phyloP scores from a whole-genome alignment of 2,113 vertebrate genomes.

The Poeciliopsis prolifica region DNA sequence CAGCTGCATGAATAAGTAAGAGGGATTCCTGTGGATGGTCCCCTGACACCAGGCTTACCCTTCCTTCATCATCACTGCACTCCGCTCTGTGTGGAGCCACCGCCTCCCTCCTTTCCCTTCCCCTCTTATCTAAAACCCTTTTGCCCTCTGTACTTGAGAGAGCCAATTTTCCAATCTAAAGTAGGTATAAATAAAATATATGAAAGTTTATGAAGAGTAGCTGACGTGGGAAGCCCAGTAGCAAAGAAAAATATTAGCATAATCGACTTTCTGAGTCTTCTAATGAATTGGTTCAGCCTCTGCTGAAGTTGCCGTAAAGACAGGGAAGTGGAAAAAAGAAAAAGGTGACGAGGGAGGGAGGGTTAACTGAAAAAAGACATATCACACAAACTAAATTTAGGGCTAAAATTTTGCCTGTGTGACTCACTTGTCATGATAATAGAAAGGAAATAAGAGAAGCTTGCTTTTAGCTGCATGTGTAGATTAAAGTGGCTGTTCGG shows the following conservation, averaged over 20 bases:
- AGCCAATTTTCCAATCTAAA: constrained; percentile 65
- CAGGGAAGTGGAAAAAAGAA: constrained; percentile 9
- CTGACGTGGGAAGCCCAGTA: constrained; percentile 49
- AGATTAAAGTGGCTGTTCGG: constrained; percentile 49
- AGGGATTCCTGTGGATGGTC: constrained; percentile 67
- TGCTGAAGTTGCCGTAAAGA: constrained; percentile 45
- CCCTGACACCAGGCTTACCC: constrained; percentile 51
- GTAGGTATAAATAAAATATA: constrained; percentile 69
- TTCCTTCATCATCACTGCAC: constrained; percentile 48
- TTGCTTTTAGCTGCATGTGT: constrained; percentile 33
- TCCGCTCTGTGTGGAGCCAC: constrained; percentile 9
- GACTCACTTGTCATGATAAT: constrained; percentile 38
- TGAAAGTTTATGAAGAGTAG: constrained; percentile 31
- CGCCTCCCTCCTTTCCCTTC: constrained; percentile 13
- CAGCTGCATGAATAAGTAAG: constrained; percentile 70
- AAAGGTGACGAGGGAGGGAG: constrained; percentile 1
- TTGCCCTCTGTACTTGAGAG: constrained; percentile 41
- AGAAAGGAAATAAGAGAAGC: constrained; percentile 37
- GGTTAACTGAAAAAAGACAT: constrained; percentile 28
- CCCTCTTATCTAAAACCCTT: constrained; percentile 8
- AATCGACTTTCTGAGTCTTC: constrained; percentile 75
- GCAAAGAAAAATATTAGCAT: constrained; percentile 71
- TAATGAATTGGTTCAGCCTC: constrained; percentile 73
- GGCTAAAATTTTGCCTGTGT: constrained; percentile 22
- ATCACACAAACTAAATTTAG: constrained; percentile 49